Evolutionary conservation across 1,140 invertebrate genomes (phyloP).

Genomic region (Drosophila melanica): DNA sequence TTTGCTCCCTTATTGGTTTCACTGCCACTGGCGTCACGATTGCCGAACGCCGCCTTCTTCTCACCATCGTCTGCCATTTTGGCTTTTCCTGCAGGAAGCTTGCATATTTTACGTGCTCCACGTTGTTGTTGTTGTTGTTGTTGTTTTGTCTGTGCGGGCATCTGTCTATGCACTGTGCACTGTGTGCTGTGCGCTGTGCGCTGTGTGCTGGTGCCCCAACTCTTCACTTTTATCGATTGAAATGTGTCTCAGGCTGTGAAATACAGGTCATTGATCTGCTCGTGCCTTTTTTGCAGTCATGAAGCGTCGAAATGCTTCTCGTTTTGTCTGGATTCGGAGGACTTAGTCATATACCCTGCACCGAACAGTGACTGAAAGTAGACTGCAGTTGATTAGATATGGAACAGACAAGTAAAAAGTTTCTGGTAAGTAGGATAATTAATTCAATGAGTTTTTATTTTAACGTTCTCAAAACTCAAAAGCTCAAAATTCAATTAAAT

Average conservation of each 20-base stretch:
- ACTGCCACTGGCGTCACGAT: conserved; percentile 65
- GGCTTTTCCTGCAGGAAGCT: conserved; percentile 80
- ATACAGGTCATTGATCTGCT: conserved; percentile 82
- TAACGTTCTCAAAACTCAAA: too few species aligned
- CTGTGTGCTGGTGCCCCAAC: conserved; percentile 73
- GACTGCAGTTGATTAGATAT: background rate
- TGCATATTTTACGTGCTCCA: conserved; percentile 78
- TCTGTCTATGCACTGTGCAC: conserved; percentile 45
- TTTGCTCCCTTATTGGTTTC: conserved; percentile 36
- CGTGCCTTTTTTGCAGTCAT: conserved; percentile 56
- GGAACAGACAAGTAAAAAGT: too few species aligned
- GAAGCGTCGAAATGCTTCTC: conserved; percentile 59
- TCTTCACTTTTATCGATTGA: conserved; percentile 82
- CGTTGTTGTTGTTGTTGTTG: conserved; percentile 46
- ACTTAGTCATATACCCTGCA: background rate
- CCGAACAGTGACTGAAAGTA: conserved; percentile 4
- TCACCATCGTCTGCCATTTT: conserved; percentile 63
- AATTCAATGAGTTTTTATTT: too few species aligned
- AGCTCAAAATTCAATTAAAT: too few species aligned
- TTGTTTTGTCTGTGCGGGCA: conserved; percentile 37
- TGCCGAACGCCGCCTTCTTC: conserved; percentile 37
- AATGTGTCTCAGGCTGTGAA: conserved; percentile 80
- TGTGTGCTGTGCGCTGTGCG: conserved; percentile 27
- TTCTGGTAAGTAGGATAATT: too few species aligned
- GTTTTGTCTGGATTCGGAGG: conserved; percentile 13